phyloP scores from a whole-genome alignment of 2,888 invertebrate species.

The Melinaea menophilus region DNA sequence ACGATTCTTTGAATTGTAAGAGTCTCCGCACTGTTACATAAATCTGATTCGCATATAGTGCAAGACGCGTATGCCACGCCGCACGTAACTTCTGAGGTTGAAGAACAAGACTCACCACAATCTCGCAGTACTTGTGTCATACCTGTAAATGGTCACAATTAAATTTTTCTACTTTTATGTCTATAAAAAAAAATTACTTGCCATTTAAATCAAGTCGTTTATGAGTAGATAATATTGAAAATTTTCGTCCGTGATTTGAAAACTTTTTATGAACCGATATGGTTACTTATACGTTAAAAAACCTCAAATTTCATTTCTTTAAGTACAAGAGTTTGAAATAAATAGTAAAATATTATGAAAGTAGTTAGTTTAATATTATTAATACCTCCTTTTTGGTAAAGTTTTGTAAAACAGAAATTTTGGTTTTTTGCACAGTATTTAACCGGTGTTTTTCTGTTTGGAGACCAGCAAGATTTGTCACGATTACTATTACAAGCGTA shows the following conservation, averaged over 20 bases:
- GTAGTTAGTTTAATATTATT: no score
- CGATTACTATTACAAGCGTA: constrained; percentile 58
- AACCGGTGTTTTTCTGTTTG: constrained; percentile 52
- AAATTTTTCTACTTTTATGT: neutral
- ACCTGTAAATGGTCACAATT: constrained; percentile 40
- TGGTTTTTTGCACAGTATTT: constrained; percentile 58
- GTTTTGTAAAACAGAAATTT: constrained; percentile 54
- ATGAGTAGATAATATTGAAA: no score
- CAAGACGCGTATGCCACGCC: constrained; percentile 48
- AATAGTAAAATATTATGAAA: no score
- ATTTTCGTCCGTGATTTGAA: no score
- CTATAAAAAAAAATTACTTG: no score
- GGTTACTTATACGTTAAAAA: no score
- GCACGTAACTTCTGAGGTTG: constrained; percentile 35
- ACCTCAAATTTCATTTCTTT: no score
- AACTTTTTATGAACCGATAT: no score
- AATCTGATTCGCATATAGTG: constrained; percentile 52
- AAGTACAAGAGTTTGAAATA: no score
- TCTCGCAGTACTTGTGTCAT: constrained; percentile 51
- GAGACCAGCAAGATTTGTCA: constrained; percentile 53
- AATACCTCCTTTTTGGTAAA: constrained; percentile 45
- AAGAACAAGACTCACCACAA: constrained; percentile 51
- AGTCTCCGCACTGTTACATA: constrained; percentile 50
- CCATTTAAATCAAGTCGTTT: no score
- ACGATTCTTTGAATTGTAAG: constrained; percentile 31